Evolutionary conservation across 2,113 vertebrate species (phyloP).

Genomic region (Nesogale talazaci): DNA sequence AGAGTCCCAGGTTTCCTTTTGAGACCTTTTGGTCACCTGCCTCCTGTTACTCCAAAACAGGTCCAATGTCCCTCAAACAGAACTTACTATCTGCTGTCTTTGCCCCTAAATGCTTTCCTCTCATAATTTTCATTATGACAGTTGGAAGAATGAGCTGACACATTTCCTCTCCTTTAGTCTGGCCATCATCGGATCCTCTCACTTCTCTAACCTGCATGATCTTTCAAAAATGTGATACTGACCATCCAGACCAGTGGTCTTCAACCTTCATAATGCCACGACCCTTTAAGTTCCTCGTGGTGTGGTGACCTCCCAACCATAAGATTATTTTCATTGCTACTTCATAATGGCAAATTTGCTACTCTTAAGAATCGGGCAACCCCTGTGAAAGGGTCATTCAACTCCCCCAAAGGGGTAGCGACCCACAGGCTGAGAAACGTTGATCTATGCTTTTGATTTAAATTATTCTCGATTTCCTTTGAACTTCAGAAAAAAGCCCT

Average conservation of each 20-base stretch:
- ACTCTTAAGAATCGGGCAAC: no score
- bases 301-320: no score
- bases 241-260: no score
- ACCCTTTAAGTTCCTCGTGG: no score
- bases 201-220: background rate
- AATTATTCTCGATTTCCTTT: background rate
- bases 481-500: background rate
- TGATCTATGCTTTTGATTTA: background rate
- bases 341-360: no score
- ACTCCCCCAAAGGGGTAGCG: no score
- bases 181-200: background rate
- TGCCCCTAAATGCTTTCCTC: background rate
- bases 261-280: no score
- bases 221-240: background rate
- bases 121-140: background rate
- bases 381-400: no score
- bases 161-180: background rate
- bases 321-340: no score
- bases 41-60: background rate
- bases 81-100: background rate
- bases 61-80: background rate
- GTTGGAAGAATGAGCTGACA: background rate
- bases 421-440: no score
- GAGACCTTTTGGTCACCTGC: background rate
- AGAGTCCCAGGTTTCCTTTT: background rate